phyloP scores from a whole-genome alignment of 2,797 vertebrate genomes.

The Epinephelus awoara region DNA sequence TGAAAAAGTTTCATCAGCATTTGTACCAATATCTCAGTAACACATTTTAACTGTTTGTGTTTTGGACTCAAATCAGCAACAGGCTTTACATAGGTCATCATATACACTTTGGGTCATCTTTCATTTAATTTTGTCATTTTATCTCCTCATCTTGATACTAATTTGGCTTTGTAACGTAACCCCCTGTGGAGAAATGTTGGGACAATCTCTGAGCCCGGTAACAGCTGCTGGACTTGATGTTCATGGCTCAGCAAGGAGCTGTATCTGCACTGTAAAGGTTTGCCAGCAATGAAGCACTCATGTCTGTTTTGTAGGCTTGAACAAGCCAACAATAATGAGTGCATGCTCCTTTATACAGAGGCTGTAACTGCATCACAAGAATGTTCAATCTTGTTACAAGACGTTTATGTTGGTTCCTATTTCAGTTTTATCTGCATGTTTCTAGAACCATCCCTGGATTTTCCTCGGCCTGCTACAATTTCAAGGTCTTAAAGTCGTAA shows the following conservation, averaged over 20 bases:
- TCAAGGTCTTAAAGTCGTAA: too few relatives aligned
- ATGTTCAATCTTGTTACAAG: background rate
- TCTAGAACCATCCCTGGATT: background rate
- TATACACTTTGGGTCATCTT: background rate
- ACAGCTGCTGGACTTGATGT: constrained; percentile 4
- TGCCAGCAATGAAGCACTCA: background rate
- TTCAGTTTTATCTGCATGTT: background rate
- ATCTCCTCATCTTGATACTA: background rate
- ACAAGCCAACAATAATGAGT: background rate
- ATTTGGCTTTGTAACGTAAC: background rate
- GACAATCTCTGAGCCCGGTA: background rate
- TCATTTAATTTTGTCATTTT: background rate
- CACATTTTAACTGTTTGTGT: background rate
- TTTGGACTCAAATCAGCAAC: background rate
- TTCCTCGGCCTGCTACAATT: background rate
- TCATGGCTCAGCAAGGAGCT: background rate
- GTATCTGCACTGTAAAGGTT: background rate
- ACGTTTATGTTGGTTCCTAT: background rate
- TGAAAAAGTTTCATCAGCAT: background rate
- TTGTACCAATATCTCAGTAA: background rate
- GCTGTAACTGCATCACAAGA: background rate
- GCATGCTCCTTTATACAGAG: background rate
- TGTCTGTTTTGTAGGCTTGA: background rate
- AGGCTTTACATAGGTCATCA: background rate
- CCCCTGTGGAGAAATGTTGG: background rate